These are phyloP conservation scores for Pseudococcus viburni DNA, from an alignment of 2,888 invertebrate species.

Conservation along the genomic window DNA sequence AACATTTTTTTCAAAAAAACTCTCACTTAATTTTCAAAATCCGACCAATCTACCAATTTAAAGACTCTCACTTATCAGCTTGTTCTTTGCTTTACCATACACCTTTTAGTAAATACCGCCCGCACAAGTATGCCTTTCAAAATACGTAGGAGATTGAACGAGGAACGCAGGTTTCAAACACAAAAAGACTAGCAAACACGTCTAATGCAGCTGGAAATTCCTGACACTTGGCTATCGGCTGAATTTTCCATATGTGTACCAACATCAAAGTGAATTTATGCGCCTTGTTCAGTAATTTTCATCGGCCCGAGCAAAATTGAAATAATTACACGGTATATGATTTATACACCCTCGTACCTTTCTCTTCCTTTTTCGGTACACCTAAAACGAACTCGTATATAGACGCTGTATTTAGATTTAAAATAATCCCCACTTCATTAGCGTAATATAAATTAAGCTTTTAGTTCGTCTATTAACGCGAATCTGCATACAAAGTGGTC, in stretches of 20 bases:
- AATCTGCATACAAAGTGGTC: not conserved
- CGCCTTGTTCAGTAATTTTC: constrained; percentile 30
- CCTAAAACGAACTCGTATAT: not conserved
- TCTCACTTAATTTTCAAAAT: not conserved
- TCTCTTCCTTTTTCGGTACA: not conserved
- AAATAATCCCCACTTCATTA: constrained; percentile 56
- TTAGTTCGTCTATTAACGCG: constrained; percentile 23
- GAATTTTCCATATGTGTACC: not conserved
- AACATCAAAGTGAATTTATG: constrained; percentile 29
- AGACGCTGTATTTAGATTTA: not conserved
- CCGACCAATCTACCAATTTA: not conserved
- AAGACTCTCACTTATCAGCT: not conserved
- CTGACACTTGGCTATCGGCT: constrained; percentile 24
- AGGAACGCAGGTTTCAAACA: not conserved
- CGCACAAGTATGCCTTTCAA: not conserved
- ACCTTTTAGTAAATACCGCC: not conserved
- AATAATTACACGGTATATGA: constrained; percentile 38
- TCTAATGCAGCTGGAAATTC: constrained; percentile 4
- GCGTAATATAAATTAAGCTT: constrained; percentile 28
- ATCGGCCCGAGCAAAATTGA: constrained; percentile 8
- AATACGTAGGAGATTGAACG: not conserved
- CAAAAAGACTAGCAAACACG: not conserved
- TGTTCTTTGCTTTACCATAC: not conserved
- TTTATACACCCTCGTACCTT: not conserved
- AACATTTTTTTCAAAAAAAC: too few relatives aligned